Conservation (phyloP, 2,113 vertebrate genomes). For the Vicugna pacos region DNA sequence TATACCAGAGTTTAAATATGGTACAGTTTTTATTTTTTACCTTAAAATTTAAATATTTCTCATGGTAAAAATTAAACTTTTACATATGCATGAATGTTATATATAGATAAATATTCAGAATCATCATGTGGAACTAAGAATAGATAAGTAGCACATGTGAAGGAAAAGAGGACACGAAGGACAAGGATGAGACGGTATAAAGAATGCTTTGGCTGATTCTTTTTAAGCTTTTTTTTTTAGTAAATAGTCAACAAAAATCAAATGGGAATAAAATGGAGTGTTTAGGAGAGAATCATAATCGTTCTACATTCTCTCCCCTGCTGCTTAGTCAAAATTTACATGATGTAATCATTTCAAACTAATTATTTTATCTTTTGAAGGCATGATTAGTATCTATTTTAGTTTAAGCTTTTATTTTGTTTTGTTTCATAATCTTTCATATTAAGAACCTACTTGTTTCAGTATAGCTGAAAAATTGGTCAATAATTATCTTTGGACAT, state of each 20-base stretch:
- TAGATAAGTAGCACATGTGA: not conserved
- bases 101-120: not conserved
- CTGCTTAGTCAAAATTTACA: not conserved
- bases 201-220: not conserved
- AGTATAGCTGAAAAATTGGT: not conserved
- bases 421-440: not conserved
- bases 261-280: not conserved
- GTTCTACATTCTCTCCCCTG: not conserved
- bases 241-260: not conserved
- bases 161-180: not conserved
- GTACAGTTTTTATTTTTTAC: not conserved
- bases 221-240: not conserved
- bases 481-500: not conserved
- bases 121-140: not conserved
- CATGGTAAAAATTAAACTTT: not conserved
- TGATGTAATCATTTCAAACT: not conserved
- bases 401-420: not conserved
- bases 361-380: not conserved
- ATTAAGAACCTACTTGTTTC: not conserved
- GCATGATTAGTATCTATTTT: not conserved
- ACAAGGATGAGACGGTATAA: not conserved
- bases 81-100: not conserved
- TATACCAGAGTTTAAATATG: not conserved
- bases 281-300: not conserved
- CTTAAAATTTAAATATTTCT: not conserved